A percentile compares a stretch with the other conserved stretches of the same genome.
Conservation (phyloP, 2,888 invertebrate genomes). For the Steinernema scapterisci region DNA sequence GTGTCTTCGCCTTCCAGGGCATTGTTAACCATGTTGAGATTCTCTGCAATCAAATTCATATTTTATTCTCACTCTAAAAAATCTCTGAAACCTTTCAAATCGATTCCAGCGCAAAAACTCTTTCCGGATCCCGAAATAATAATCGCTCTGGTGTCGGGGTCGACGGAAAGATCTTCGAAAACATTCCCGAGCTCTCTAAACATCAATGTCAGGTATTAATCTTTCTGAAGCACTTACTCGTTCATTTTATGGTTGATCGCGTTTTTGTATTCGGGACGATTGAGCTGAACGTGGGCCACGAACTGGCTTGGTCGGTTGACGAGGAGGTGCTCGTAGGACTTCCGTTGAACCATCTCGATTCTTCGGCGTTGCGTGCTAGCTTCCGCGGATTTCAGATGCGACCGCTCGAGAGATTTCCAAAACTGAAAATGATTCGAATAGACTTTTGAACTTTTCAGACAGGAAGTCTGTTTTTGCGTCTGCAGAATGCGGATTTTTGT, state of each 20-base stretch:
- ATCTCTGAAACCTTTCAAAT: constrained; percentile 72
- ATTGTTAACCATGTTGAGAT: not conserved
- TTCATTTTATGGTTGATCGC: constrained; percentile 82
- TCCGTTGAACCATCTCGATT: not conserved
- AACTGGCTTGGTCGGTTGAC: constrained; percentile 58
- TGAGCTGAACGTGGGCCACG: constrained; percentile 79
- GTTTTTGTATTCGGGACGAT: constrained; percentile 85
- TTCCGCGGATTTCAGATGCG: not conserved
- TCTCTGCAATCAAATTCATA: too few relatives aligned
- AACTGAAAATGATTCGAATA: too few relatives aligned
- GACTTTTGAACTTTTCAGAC: too few relatives aligned
- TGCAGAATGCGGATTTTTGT: too few relatives aligned
- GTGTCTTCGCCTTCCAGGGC: constrained; percentile 8
- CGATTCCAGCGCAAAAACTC: constrained; percentile 84
- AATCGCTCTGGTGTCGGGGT: constrained; percentile 83
- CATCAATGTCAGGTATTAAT: constrained; percentile 49
- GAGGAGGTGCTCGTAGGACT: constrained; percentile 1
- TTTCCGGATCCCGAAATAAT: constrained; percentile 85
- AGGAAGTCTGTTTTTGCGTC: too few relatives aligned
- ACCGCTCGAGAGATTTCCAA: too few relatives aligned
- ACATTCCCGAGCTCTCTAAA: constrained; percentile 79
- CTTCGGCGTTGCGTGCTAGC: not conserved
- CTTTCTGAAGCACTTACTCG: constrained; percentile 66
- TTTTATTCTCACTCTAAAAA: too few relatives aligned
- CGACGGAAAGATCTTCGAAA: constrained; percentile 77